Conservation (phyloP, 2,888 invertebrate genomes). For the Pyrocoelia pectoralis region DNA sequence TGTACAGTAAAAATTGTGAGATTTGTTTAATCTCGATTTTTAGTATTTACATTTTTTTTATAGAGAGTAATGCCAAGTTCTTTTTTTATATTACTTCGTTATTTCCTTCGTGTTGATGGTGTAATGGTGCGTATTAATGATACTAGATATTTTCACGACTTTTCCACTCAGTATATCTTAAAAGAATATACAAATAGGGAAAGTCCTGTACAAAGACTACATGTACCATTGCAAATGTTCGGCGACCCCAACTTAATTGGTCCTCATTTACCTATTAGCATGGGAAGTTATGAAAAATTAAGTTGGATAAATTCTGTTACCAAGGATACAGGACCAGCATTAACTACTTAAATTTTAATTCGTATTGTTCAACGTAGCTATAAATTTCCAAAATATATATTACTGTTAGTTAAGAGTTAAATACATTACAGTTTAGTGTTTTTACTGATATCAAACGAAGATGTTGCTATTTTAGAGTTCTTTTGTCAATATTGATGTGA, state of each 20-base stretch:
- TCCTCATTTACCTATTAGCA: constrained; percentile 68
- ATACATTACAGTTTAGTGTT: too few species aligned
- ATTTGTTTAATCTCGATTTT: constrained; percentile 42
- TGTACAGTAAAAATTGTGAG: constrained; percentile 93
- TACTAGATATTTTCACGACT: constrained; percentile 84
- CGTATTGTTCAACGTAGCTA: too few species aligned
- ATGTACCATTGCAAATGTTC: constrained; percentile 68
- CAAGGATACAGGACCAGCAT: too few species aligned
- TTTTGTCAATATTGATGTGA: too few species aligned
- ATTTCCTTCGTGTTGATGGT: constrained; percentile 93
- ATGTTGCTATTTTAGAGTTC: too few species aligned
- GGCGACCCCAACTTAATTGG: constrained; percentile 75
- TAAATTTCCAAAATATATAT: too few species aligned
- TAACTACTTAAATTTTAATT: too few species aligned
- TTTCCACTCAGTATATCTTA: constrained; percentile 78
- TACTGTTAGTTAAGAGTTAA: too few species aligned
- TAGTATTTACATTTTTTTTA: constrained; percentile 45
- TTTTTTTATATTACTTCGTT: constrained; percentile 89
- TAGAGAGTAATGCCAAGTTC: constrained; percentile 96
- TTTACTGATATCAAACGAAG: too few species aligned
- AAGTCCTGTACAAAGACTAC: constrained; percentile 73
- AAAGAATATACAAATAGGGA: constrained; percentile 85
- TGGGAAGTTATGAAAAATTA: constrained; percentile 59
- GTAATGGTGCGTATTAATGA: constrained; percentile 89
- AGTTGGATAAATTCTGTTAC: constrained; percentile 27